Base-by-base conservation (phyloP, 2,888 invertebrate species). In the Cosmia trapezina region DNA sequence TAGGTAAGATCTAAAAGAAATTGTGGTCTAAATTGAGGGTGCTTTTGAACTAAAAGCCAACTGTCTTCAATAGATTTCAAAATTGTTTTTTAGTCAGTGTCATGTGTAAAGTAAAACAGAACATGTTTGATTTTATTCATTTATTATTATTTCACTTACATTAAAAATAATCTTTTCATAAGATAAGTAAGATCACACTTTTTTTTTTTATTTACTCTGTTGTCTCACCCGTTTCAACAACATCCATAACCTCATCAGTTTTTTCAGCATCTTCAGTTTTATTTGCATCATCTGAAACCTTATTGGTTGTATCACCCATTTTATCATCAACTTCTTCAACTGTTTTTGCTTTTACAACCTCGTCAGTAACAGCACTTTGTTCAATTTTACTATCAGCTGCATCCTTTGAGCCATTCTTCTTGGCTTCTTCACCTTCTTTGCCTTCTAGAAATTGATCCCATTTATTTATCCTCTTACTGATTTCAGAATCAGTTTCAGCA, bases 401-500 rank as follows among this genome's bases (percentile, higher is more conserved):
- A 60, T 66, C 72, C 41, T 57, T 67, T 45, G 75, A 54, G 4
- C 1, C 37, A 47, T 70, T 49, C 51, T 78, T 83, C n/a, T 83
- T 64, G 69, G 76, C 51, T 75, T 76, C 76, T 49, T 81, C 89
- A 43, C 89, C 91, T 54, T 97, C 97, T 51, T 96, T 97, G 5
- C 94, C 95, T 81, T 98, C 98, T 86, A 99, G 95, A 94, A 97
- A 99, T 86, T 98, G 97, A 87, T 98, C 98, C 99, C 99, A 99
- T 83, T 98, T 98, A 64, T 97, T 97, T 71, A 99, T 94, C 77
- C 99, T 97, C 78, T 98, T 97, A 80, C 97, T 97, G 43, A 97
- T 97, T 91, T 99, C 98, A 63, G 98, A 98, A 90, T 98, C 99
- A 0, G 99, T 99, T 96, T 99, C 99, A 69, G 97, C 97, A 88